phyloP scores from a whole-genome alignment of 2,888 invertebrate genomes.

The Serripes groenlandicus region DNA sequence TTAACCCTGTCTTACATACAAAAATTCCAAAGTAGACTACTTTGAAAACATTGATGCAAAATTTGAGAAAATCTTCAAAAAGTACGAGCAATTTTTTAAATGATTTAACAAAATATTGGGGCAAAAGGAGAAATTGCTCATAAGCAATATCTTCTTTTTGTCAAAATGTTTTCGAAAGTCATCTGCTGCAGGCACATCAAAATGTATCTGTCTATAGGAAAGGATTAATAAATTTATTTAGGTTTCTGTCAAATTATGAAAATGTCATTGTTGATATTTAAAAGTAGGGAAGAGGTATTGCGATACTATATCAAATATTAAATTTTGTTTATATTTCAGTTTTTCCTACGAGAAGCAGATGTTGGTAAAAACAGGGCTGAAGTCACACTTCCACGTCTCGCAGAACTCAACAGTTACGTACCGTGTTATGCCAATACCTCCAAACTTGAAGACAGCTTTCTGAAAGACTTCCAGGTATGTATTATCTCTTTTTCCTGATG shows the following conservation, averaged over 20 bases:
- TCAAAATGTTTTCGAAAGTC: not conserved
- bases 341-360: conserved; percentile 93
- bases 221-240: too few relatives aligned
- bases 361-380: conserved; percentile 96
- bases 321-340: too few relatives aligned
- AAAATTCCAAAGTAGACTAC: too few relatives aligned
- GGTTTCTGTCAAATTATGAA: too few relatives aligned
- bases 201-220: too few relatives aligned
- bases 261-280: not conserved
- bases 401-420: conserved; percentile 97
- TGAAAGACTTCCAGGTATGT: conserved; percentile 88
- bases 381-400: conserved; percentile 92
- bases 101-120: not conserved
- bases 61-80: too few relatives aligned
- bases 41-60: too few relatives aligned
- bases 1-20: too few relatives aligned
- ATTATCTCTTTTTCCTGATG: not conserved
- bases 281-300: not conserved
- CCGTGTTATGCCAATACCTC: conserved; percentile 92
- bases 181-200: too few relatives aligned
- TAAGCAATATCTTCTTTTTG: not conserved
- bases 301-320: too few relatives aligned
- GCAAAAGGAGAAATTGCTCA: not conserved
- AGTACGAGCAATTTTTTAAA: not conserved
- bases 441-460: conserved; percentile 91